Percentiles rank a stretch among this genome's conserved stretches.
phyloP scores from a whole-genome alignment of 2,797 vertebrate species.

The Sebastes hubbsi region DNA sequence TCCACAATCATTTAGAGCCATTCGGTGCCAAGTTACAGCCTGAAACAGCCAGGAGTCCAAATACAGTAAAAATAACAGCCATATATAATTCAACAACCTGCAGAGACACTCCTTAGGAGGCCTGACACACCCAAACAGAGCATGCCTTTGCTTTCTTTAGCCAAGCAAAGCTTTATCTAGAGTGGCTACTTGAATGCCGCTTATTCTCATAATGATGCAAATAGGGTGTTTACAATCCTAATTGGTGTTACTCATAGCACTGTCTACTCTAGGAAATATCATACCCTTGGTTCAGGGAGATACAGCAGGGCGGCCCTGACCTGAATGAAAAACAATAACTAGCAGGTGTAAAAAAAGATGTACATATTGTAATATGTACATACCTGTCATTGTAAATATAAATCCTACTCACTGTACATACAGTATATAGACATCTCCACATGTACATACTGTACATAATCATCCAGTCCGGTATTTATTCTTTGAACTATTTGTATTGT shows the following conservation, averaged over 20 bases:
- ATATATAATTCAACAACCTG: not conserved
- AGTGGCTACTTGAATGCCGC: not conserved
- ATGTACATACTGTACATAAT: too few relatives aligned
- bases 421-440: too few relatives aligned
- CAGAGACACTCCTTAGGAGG: conserved; percentile 23
- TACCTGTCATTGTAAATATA: too few relatives aligned
- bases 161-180: not conserved
- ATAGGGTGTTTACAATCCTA: not conserved
- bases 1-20: not conserved
- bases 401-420: too few relatives aligned
- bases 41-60: not conserved
- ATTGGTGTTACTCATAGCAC: not conserved
- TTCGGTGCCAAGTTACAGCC: not conserved
- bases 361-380: too few relatives aligned
- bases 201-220: not conserved
- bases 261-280: not conserved
- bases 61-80: not conserved
- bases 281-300: not conserved
- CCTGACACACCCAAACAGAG: conserved; percentile 20
- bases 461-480: too few relatives aligned
- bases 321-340: not conserved
- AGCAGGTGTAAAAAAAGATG: not conserved
- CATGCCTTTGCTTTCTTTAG: not conserved
- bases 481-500: too few relatives aligned
- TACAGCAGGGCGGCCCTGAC: not conserved